Base-by-base conservation (phyloP, 2,113 vertebrate genomes). In the Triplophysa tibetana region DNA sequence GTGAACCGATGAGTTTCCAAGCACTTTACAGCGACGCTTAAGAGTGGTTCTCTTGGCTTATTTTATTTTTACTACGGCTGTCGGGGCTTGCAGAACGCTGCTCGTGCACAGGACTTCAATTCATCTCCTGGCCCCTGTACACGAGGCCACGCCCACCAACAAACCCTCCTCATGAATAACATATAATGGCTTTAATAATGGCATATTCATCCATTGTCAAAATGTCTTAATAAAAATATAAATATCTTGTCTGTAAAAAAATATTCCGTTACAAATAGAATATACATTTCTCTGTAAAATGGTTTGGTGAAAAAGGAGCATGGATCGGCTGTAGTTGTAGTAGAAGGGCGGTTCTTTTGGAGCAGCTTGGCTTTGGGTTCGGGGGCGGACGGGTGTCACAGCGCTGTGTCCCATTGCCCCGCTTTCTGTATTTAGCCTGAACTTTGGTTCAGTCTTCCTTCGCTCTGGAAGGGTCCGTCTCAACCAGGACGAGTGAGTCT, bases 171-270 rank as follows among this genome's bases (percentile, higher is more conserved):
- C 12, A 6, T 29, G 17, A 14, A 54, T 48, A 62, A 75, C 0
- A 16, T 13, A 26, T 75, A 62, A 63, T 43, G 33, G 33, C 21
- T 50, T 68, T 13, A 11, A 67, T n/a, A 38, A 38, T 5, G 29
- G 63, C 38, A 52, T 65, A 63, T 74, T 58, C 4, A 23, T 14
- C 69, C 17, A 26, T 48, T 48, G 38, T 48, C 64, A 75, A 56
- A 61, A 72, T 58, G 64, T 75, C 63, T 79, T 64, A 75, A 70
- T 84, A 82, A 70, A 85, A 85, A 85, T 85, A 82, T 82, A 85
- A 85, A 85, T 82, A 84, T 84, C 74, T 82, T 41, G 56, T 64
- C 70, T 13, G 75, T 84, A 85, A 76, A 85, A 84, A 85, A 85
- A 79, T 82, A 82, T 67, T 84, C 72, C 75, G 24, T 50, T 84